Percentiles rank a stretch among this genome's conserved stretches.
These are phyloP conservation scores for Lypha dubia DNA, from an alignment of 2,888 invertebrate genomes.

Conservation along the genomic window DNA sequence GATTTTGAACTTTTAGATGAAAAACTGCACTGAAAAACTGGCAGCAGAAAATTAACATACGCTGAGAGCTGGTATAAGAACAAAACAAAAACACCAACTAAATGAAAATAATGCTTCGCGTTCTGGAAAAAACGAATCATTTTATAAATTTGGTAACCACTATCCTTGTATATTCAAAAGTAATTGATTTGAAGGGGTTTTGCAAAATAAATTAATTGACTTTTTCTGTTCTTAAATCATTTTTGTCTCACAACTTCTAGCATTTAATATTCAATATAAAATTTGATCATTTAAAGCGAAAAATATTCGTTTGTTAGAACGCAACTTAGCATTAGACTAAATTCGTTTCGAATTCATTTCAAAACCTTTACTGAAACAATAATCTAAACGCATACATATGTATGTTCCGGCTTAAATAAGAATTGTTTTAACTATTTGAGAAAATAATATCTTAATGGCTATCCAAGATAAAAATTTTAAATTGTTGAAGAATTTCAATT, in stretches of 20 bases:
- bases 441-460: too few relatives aligned
- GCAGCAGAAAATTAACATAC: slow-evolving; percentile 45
- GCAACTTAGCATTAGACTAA: too few relatives aligned
- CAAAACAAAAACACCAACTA: not conserved
- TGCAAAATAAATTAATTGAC: not conserved
- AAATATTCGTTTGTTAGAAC: too few relatives aligned
- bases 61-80: not conserved
- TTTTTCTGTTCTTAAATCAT: not conserved
- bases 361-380: too few relatives aligned
- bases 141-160: not conserved
- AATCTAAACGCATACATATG: too few relatives aligned
- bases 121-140: slow-evolving; percentile 11
- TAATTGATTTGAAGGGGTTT: not conserved
- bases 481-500: too few relatives aligned
- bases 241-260: not conserved
- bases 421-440: too few relatives aligned
- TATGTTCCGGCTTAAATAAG: too few relatives aligned
- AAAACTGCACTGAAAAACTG: slow-evolving; percentile 5
- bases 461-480: too few relatives aligned
- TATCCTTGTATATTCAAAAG: not conserved
- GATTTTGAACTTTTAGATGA: slow-evolving; percentile 59
- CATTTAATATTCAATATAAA: too few relatives aligned
- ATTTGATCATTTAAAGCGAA: too few relatives aligned
- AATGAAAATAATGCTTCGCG: slow-evolving; percentile 33
- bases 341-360: not conserved